Evolutionary conservation across 2,888 invertebrate genomes (phyloP).

Genomic region (Andrena marginata): DNA sequence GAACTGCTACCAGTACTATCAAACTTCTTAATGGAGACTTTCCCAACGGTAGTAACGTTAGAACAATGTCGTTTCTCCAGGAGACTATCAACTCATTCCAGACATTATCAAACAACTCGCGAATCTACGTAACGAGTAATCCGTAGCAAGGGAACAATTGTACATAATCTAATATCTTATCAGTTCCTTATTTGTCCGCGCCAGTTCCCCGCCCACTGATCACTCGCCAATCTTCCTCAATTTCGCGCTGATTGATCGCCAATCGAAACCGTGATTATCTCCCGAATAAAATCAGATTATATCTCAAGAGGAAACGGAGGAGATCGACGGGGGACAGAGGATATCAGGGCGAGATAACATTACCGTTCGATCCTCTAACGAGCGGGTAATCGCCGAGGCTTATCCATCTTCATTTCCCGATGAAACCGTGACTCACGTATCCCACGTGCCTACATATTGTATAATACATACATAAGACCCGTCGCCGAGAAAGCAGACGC

Average conservation of each 20-base stretch:
- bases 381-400: slow-evolving; percentile 70
- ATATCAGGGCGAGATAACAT: slow-evolving; percentile 56
- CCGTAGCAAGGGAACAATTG: no score
- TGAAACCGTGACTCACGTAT: slow-evolving; percentile 58
- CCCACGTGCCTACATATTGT: slow-evolving; percentile 24
- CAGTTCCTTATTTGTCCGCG: background rate
- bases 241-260: slow-evolving; percentile 14
- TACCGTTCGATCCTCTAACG: slow-evolving; percentile 69
- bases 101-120: background rate
- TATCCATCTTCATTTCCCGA: slow-evolving; percentile 78
- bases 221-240: background rate
- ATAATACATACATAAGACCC: no score
- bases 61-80: no score
- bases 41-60: no score
- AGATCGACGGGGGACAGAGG: slow-evolving; percentile 31
- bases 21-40: background rate
- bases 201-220: background rate
- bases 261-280: slow-evolving; percentile 47
- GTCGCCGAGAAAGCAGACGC: background rate
- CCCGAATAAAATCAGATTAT: slow-evolving; percentile 42
- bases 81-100: background rate
- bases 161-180: background rate
- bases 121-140: no score
- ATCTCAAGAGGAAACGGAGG: slow-evolving; percentile 32
- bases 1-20: no score